Evolutionary conservation across 2,797 vertebrate species (phyloP).

Genomic region (Cichlasoma orientale): DNA sequence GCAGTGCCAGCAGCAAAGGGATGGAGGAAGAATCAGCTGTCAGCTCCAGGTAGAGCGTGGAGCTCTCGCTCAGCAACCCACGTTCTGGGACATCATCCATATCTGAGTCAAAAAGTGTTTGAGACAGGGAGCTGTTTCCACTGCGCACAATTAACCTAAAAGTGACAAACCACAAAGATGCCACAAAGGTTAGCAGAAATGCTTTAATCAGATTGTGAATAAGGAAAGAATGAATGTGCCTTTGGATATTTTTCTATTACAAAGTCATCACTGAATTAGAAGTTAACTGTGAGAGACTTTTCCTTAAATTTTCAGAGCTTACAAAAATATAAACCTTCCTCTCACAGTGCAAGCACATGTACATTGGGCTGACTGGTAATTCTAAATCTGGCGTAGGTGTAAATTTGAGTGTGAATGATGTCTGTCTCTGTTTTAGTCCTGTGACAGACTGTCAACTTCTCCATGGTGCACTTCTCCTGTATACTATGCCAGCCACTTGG

Average conservation of each 20-base stretch:
- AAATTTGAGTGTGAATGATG: too few species aligned
- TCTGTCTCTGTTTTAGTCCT: not conserved
- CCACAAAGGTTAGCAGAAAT: not conserved
- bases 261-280: not conserved
- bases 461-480: not conserved
- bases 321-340: not conserved
- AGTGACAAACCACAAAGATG: conserved; percentile 5
- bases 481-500: too few species aligned
- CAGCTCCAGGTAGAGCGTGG: conserved; percentile 89
- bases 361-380: not conserved
- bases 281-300: not conserved
- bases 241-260: not conserved
- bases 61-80: conserved; percentile 88
- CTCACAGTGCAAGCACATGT: not conserved
- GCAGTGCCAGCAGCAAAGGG: conserved; percentile 88
- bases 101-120: conserved; percentile 89
- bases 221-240: not conserved
- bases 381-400: too few species aligned
- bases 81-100: conserved; percentile 91
- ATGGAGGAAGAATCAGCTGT: conserved; percentile 89
- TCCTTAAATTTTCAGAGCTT: not conserved
- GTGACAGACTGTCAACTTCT: not conserved
- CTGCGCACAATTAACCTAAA: conserved; percentile 88
- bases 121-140: conserved; percentile 85
- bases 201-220: not conserved